These are phyloP conservation scores for Ophion ventricosus DNA, from an alignment of 2,888 invertebrate species.

Conservation along the genomic window DNA sequence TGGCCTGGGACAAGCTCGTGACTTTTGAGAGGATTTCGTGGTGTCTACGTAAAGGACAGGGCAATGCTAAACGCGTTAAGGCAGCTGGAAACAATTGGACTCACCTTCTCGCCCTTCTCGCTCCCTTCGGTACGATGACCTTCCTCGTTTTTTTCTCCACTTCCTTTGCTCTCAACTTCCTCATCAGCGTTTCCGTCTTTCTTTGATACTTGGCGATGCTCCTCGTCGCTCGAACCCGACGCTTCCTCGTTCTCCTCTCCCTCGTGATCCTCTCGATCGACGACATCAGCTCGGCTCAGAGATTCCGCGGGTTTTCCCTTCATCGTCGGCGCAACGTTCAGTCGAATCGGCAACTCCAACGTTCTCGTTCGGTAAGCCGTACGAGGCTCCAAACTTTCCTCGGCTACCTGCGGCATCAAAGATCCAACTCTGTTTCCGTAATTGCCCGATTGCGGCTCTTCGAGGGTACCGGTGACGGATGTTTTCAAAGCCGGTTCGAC, in stretches of 20 bases:
- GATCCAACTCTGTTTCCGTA: slow-evolving; percentile 45
- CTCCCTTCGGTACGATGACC: slow-evolving; percentile 78
- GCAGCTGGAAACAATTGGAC: not conserved
- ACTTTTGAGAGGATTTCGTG: too few relatives aligned
- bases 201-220: slow-evolving; percentile 40
- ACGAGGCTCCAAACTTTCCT: not conserved
- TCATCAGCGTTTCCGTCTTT: slow-evolving; percentile 13
- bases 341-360: not conserved
- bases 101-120: slow-evolving; percentile 79
- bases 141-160: slow-evolving; percentile 71
- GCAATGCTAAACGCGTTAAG: too few relatives aligned
- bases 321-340: not conserved
- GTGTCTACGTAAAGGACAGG: too few relatives aligned
- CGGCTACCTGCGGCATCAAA: not conserved
- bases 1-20: too few relatives aligned
- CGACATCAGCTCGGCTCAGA: slow-evolving; percentile 26
- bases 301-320: slow-evolving; percentile 43
- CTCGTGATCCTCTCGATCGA: slow-evolving; percentile 1
- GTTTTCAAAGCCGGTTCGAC: too few relatives aligned
- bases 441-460: not conserved
- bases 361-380: not conserved
- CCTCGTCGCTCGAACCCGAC: slow-evolving; percentile 9
- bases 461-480: too few relatives aligned
- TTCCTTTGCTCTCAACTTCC: slow-evolving; percentile 62
- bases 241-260: slow-evolving; percentile 44